phyloP scores from a whole-genome alignment of 2,113 vertebrate genomes.

The Loxodonta africana region DNA sequence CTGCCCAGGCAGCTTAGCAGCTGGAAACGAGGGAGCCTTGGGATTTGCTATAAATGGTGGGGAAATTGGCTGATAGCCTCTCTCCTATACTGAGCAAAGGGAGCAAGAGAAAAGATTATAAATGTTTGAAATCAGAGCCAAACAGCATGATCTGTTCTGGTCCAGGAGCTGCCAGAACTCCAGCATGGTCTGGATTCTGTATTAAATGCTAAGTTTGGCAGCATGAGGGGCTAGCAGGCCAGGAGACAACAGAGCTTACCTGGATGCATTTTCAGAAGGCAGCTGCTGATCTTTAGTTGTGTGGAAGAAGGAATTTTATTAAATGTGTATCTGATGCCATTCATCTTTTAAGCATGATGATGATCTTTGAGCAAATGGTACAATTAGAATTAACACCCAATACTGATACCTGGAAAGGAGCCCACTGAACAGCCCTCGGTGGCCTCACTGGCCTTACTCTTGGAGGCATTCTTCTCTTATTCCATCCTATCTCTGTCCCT shows the following conservation, averaged over 20 bases:
- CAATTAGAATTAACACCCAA: slow-evolving; percentile 36
- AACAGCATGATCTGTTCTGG: slow-evolving; percentile 59
- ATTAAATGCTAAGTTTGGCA: slow-evolving; percentile 52
- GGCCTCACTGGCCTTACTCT: background rate
- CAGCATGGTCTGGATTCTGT: slow-evolving; percentile 43
- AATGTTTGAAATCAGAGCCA: slow-evolving; percentile 78
- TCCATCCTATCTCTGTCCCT: background rate
- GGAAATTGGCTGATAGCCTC: slow-evolving; percentile 79
- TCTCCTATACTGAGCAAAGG: slow-evolving; percentile 71
- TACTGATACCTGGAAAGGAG: background rate
- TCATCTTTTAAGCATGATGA: background rate
- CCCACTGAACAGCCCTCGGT: background rate
- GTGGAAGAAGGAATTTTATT: slow-evolving; percentile 49
- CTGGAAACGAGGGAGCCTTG: slow-evolving; percentile 80
- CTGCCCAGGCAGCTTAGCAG: slow-evolving; percentile 80
- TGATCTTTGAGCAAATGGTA: background rate
- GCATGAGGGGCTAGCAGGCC: background rate
- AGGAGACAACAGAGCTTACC: slow-evolving; percentile 52
- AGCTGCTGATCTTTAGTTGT: slow-evolving; percentile 44
- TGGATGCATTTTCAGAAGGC: slow-evolving; percentile 57
- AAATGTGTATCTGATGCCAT: background rate
- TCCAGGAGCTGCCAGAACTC: slow-evolving; percentile 57
- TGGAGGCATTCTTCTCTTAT: background rate
- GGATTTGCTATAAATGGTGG: slow-evolving; percentile 79
- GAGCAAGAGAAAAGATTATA: slow-evolving; percentile 78